Evolutionary conservation across 2,113 vertebrate species (phyloP).

Genomic region (Gnathonemus echidnorhynchus): DNA sequence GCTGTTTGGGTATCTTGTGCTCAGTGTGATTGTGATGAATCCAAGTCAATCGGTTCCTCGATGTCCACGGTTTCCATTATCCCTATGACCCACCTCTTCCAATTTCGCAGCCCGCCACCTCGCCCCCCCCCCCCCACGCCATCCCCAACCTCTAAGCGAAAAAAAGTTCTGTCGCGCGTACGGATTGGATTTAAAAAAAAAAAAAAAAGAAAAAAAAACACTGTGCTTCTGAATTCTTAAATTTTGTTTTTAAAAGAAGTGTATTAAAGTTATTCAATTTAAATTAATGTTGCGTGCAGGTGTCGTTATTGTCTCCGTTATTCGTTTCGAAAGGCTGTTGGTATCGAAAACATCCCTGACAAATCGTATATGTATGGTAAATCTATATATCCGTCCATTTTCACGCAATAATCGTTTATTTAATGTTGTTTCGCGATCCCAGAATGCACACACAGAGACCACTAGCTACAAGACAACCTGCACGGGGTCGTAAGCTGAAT

Average conservation of each 20-base stretch:
- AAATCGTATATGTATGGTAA: not conserved
- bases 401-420: not conserved
- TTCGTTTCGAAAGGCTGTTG: not conserved
- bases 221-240: constrained; percentile 30
- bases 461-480: not conserved
- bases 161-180: constrained; percentile 7
- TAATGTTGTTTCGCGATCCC: not conserved
- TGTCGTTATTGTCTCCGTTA: not conserved
- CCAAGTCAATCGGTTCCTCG: not conserved
- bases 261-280: constrained; percentile 27
- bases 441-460: not conserved
- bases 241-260: constrained; percentile 22
- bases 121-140: not conserved
- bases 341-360: not conserved
- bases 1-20: constrained; percentile 20
- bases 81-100: not conserved
- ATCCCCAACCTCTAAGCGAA: not conserved
- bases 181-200: not conserved
- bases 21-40: constrained; percentile 19
- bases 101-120: not conserved
- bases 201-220: not conserved
- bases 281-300: constrained; percentile 6
- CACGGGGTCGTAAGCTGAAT: not conserved
- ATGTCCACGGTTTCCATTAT: not conserved
- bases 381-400: not conserved